Conservation (phyloP, 2,888 invertebrate genomes). For the Pandemis corylana region DNA sequence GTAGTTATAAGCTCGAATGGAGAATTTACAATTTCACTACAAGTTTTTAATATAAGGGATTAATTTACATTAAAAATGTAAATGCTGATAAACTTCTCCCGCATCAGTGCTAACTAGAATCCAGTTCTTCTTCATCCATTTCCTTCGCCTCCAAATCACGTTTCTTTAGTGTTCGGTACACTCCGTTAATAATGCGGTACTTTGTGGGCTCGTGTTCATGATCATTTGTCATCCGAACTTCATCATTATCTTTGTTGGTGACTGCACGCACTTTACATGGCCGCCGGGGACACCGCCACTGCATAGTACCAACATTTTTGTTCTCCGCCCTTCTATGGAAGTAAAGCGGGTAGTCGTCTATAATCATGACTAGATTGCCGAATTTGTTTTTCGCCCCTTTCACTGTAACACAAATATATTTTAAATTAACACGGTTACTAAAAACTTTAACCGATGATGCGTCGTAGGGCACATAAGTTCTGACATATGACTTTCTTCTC, state of each 20-base stretch:
- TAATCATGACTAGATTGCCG: constrained; percentile 38
- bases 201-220: constrained; percentile 24
- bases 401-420: constrained; percentile 8
- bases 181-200: constrained; percentile 23
- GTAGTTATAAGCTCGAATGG: no score
- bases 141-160: not conserved
- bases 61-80: not conserved
- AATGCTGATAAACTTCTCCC: not conserved
- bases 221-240: constrained; percentile 11
- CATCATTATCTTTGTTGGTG: constrained; percentile 16
- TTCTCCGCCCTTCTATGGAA: constrained; percentile 23
- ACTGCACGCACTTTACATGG: constrained; percentile 32
- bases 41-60: not conserved
- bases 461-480: no score
- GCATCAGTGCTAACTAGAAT: not conserved
- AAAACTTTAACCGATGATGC: no score
- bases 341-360: constrained; percentile 36
- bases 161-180: constrained; percentile 25
- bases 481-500: no score
- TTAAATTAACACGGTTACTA: not conserved
- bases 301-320: constrained; percentile 10
- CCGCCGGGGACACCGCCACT: constrained; percentile 33
- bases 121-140: not conserved
- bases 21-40: no score
- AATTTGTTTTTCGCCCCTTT: constrained; percentile 25